These are phyloP conservation scores for Tuta absoluta DNA, from an alignment of 2,888 invertebrate species.

Conservation along the genomic window DNA sequence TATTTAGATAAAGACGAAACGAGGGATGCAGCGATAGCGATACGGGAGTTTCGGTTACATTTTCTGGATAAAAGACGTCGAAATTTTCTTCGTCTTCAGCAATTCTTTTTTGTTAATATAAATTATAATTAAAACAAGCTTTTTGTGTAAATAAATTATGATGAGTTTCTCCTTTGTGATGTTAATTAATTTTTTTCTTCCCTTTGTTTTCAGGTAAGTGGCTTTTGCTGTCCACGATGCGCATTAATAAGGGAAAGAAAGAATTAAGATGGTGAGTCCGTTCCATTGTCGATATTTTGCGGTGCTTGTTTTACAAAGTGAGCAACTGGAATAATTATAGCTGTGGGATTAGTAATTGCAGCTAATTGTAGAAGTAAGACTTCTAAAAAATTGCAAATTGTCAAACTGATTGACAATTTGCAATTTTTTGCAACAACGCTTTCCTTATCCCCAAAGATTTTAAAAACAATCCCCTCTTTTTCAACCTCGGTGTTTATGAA, in stretches of 20 bases:
- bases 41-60: constrained; percentile 31
- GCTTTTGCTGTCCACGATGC: constrained; percentile 60
- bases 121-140: constrained; percentile 75
- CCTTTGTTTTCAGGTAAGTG: constrained; percentile 74
- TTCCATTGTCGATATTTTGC: constrained; percentile 13
- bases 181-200: constrained; percentile 72
- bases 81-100: constrained; percentile 32
- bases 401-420: too few species aligned
- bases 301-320: too few species aligned
- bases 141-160: constrained; percentile 75
- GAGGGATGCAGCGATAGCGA: constrained; percentile 14
- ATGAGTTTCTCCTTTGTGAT: constrained; percentile 66
- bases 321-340: too few species aligned
- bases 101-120: constrained; percentile 71
- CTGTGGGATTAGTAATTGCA: too few species aligned
- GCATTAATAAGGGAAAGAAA: constrained; percentile 34
- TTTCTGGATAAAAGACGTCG: constrained; percentile 22
- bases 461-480: constrained; percentile 9
- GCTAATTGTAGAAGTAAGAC: too few species aligned
- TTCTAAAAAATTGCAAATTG: too few species aligned
- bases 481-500: constrained; percentile 21
- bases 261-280: constrained; percentile 34
- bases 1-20: constrained; percentile 21
- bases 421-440: not conserved
- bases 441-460: not conserved